Evolutionary conservation across 2,113 vertebrate species (phyloP), one percentile per base, ranked within the genome.

Genomic region (Urocynchramus pylzowi): DNA sequence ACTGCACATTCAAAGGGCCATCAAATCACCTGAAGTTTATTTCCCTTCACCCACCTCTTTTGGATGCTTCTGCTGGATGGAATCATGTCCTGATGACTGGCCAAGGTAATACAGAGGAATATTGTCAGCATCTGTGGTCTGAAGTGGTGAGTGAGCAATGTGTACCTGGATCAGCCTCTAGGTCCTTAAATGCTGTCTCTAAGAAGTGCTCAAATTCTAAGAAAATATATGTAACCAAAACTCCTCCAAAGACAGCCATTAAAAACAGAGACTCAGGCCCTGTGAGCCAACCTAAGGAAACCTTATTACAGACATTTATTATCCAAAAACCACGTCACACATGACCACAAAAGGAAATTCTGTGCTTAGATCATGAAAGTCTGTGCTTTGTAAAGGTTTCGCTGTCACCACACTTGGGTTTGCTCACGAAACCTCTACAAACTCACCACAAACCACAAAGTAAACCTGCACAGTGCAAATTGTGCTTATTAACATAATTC

Each of bases 391-490:
- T 82, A 92, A 93, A 94, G 90, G 82, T 96, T 96, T 96, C 77
- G 41, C 94, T 97, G 95, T 97, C 96, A 97, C 96, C 96, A 94
- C 97, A 94, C 93, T 92, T 84, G 79, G 91, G 94, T 98, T 98
- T 98, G 96, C 97, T 97, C 81, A 65, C 82, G 92, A 98, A 98
- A 97, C 96, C 97, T 97, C 97, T 88, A 90, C 96, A 98, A 98
- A 97, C 90, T 97, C 89, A 92, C 98, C 98, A 97, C 98, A 98
- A 98, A 98, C 98, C 98, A 97, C 98, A 98, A 96, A 75, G 91
- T 97, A 97, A 98, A 96, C 93, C 92, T 84, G 91, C 35, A 56
- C 1, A 2, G 95, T 97, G 90, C 84, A 96, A 95, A 96, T 87
- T 95, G 70, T 95, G 96, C 95, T 98, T 95, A 97, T 97, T 96